Conservation (phyloP, 2,113 vertebrate species). For the Zosterops pallidus region DNA sequence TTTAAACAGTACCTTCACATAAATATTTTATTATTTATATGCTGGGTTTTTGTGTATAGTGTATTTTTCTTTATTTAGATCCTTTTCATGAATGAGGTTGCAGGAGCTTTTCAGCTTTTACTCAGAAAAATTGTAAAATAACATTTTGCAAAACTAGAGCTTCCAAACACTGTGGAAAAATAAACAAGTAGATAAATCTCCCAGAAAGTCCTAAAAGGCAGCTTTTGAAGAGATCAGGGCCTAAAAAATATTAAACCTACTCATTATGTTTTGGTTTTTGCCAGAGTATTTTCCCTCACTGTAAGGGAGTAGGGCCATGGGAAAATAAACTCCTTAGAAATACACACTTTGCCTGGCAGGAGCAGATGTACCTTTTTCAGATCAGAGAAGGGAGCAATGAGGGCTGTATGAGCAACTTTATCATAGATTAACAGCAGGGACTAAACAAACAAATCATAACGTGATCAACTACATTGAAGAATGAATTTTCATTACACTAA, state of each 20-base stretch:
- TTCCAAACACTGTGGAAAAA: neutral
- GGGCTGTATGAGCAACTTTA: neutral
- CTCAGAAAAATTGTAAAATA: neutral
- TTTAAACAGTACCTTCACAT: neutral
- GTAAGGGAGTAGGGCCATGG: neutral
- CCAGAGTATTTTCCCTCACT: neutral
- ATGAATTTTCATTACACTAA: neutral
- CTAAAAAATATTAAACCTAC: neutral
- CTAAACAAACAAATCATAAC: neutral
- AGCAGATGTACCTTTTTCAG: neutral
- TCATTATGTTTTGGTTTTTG: neutral
- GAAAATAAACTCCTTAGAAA: neutral
- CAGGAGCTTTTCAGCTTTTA: neutral
- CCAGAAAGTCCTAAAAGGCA: neutral
- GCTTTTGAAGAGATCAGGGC: neutral
- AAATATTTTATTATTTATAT: neutral
- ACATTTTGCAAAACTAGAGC: neutral
- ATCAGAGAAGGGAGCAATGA: neutral
- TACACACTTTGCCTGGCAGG: neutral
- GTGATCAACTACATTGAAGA: neutral
- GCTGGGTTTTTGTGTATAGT: neutral
- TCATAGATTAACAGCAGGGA: neutral
- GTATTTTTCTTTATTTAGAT: neutral
- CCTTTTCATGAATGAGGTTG: neutral
- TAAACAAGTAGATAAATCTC: neutral